Conservation (phyloP, 1,140 invertebrate genomes). For the Delia radicum region DNA sequence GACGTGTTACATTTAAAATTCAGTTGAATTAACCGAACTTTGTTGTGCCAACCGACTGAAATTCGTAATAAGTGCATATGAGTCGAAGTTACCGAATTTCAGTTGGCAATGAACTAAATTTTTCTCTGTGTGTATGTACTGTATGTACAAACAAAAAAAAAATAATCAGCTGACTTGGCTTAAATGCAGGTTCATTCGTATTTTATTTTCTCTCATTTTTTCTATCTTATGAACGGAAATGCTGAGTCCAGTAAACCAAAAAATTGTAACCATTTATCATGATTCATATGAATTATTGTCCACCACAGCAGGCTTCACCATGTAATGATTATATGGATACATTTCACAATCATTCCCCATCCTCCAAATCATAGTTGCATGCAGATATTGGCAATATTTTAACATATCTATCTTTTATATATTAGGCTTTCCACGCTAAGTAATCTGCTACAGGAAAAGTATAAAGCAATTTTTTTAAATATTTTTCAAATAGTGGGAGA, state of each 20-base stretch:
- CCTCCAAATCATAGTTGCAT: neutral
- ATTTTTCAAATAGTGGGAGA: too few species aligned
- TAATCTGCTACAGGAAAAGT: too few species aligned
- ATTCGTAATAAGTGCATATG: too few species aligned
- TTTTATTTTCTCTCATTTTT: neutral
- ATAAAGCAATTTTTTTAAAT: too few species aligned
- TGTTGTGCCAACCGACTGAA: too few species aligned
- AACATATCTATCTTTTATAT: too few species aligned
- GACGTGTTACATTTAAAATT: too few species aligned
- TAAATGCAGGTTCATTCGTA: neutral
- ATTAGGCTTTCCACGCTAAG: too few species aligned
- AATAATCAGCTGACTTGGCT: slow-evolving; percentile 17
- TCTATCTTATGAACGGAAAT: slow-evolving; percentile 10
- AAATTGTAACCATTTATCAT: slow-evolving; percentile 13
- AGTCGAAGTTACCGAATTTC: too few species aligned
- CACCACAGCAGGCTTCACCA: slow-evolving; percentile 13
- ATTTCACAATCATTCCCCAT: neutral
- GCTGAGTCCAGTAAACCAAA: slow-evolving; percentile 22
- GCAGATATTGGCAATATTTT: neutral
- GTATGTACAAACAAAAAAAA: neutral
- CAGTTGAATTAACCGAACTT: too few species aligned
- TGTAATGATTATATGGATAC: slow-evolving; percentile 13
- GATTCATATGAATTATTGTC: slow-evolving; percentile 18
- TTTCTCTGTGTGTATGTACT: too few species aligned
- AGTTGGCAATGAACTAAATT: too few species aligned